Base-by-base conservation (phyloP, 2,888 invertebrate species). In the Esperia sulphurella region DNA sequence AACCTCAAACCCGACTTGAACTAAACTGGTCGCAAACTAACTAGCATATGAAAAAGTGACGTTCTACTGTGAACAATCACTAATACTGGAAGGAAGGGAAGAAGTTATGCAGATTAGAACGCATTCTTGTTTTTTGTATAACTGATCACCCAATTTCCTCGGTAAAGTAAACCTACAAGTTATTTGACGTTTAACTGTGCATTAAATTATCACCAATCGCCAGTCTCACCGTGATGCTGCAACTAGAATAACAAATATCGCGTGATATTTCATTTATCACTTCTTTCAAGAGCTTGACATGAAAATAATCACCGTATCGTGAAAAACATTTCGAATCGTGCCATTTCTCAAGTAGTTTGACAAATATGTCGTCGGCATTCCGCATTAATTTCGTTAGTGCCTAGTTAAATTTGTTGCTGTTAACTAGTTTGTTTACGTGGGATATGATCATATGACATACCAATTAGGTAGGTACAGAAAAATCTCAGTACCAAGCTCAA, bases 351-450 rank as follows among this genome's bases (percentile, higher is more conserved):
- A 21, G 21, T 21, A 3, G 14, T 9, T 31, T 5, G 43, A 21
- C 35, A 35, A 35, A 35, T n/a, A 35, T 28, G n/a, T 28, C 21
- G 39, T 39, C 8, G 14, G 28, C 29, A 35, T 30, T 14, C 31
- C 43, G n/a, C 35, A 39, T 39, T 30, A 30, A 38, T 39, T 30
- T 14, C 3, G 5, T 40, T 45, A 37, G 44, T 12, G 10, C 14
- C 12, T 42, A 28, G 37, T 35, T 35, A 35, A 35, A n/a, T 5
- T 30, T 8, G 31, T 44, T 44, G 30, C 2, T n/a, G 44, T 38
- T 39, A 45, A 45, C 39, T 13, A 45, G 39, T 38, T 45, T 45
- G 45, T 45, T 45, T 45, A 13, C 44, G 5, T 6, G 9, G 30
- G 3, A 42, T 14, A 8, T 13, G 14, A 39, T 14, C 2, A 42